Evolutionary conservation across 2,888 invertebrate genomes (phyloP), one percentile per base, ranked within the genome.

Genomic region (Harpagoxenus sublaevis): DNA sequence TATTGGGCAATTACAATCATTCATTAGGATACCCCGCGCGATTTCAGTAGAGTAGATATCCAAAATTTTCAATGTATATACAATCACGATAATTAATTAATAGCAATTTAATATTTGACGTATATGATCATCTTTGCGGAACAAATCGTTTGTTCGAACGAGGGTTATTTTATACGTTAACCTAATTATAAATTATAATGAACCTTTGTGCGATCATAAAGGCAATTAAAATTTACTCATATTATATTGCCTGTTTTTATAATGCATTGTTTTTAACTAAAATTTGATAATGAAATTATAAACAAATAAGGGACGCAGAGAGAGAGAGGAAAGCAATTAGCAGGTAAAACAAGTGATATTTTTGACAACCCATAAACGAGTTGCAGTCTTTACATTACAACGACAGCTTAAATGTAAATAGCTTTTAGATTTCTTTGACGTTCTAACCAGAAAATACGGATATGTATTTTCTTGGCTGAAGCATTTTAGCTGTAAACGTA

Each of bases 1-100:
- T 74, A 81, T 75, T 60, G 79, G 35, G 48, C 77, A 74, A 81
- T 81, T 81, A 81, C 23, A 81, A 74, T 18, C 75, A 81, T 48
- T 74, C 48, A 74, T 81, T 81, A 75, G 60, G 8, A 74, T 51
- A 60, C 8, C 23, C 35, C 77, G 5, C 31, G 39, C 28, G 74
- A 48, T 75, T 73, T 60, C 28, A 12, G 48, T 68, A 39, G 35
- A 51, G 53, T 73, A 55, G 53, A 18, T 23, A 70, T 28, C 28
- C 48, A 68, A 66, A 35, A 31, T 66, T 66, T 66, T 66, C n/a
- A 8, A 31, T 45, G n/a, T 71, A 55, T 53, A 55, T n/a, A 55
- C n/a, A 39, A 35, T 75, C 12, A 9, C 35, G 12, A 81, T 78
- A 78, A 78, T 78, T 78, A 55, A 78, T 68, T 78, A 78, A 70